Evolutionary conservation across 2,888 invertebrate genomes (phyloP).

Genomic region (Drosophila subquinaria): DNA sequence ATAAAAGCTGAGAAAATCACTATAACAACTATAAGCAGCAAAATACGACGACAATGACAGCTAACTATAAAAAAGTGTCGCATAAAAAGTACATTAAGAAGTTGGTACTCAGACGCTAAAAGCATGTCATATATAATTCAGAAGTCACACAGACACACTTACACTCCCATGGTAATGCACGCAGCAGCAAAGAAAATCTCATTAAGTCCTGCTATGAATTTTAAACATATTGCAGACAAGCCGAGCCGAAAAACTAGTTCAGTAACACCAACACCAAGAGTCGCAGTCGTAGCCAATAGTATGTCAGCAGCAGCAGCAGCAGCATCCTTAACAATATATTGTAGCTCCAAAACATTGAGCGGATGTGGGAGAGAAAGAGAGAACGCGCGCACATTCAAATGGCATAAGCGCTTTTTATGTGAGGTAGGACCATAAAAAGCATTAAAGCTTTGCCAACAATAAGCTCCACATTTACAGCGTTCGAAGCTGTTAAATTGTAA

Average conservation of each 20-base stretch:
- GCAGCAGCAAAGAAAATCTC: slow-evolving; percentile 63
- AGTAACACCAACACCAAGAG: slow-evolving; percentile 34
- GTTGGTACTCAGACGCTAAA: slow-evolving; percentile 54
- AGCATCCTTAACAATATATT: slow-evolving; percentile 53
- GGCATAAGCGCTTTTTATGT: slow-evolving; percentile 51
- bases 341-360: slow-evolving; percentile 23
- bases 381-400: slow-evolving; percentile 9
- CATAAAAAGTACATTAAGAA: slow-evolving; percentile 67
- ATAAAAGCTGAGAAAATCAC: slow-evolving; percentile 27
- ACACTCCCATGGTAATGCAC: slow-evolving; percentile 14
- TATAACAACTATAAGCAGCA: slow-evolving; percentile 4
- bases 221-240: slow-evolving; percentile 72
- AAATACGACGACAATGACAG: slow-evolving; percentile 5
- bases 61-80: slow-evolving; percentile 62
- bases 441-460: slow-evolving; percentile 20
- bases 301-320: slow-evolving; percentile 62
- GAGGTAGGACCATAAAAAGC: slow-evolving; percentile 66
- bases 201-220: slow-evolving; percentile 79
- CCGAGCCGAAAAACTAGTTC: slow-evolving; percentile 69
- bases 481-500: slow-evolving; percentile 9
- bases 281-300: slow-evolving; percentile 61
- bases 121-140: slow-evolving; percentile 66
- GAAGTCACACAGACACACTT: slow-evolving; percentile 20
- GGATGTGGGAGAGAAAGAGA: slow-evolving; percentile 9
- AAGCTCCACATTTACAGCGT: slow-evolving; percentile 17